A percentile compares a stretch with the other conserved stretches of the same genome.
phyloP scores from a whole-genome alignment of 2,797 vertebrate species.

The Eulemur albifrons region DNA sequence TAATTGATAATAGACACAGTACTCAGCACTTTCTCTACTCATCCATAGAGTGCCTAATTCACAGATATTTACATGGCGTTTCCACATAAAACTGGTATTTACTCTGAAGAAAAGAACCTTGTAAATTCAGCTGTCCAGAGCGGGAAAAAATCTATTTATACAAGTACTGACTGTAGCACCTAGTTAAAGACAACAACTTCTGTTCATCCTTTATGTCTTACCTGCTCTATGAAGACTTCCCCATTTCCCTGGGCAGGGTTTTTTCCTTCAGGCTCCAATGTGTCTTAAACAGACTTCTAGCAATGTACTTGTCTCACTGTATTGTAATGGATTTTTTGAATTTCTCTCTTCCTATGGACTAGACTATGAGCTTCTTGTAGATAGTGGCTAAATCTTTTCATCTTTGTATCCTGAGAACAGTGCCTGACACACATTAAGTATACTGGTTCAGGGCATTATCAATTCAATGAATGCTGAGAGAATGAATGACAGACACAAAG shows the following conservation, averaged over 20 bases:
- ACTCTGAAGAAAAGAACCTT: slow-evolving; percentile 17
- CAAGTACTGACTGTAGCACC: neutral
- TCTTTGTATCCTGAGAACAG: neutral
- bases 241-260: neutral
- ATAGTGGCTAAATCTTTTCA: slow-evolving; percentile 14
- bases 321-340: slow-evolving; percentile 22
- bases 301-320: neutral
- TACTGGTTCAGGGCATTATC: neutral
- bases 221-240: slow-evolving; percentile 17
- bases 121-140: neutral
- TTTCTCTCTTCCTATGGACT: neutral
- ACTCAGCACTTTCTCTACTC: neutral
- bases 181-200: neutral
- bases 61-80: neutral
- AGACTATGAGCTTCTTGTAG: neutral
- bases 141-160: neutral
- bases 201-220: slow-evolving; percentile 17
- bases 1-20: neutral
- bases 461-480: neutral
- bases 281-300: neutral
- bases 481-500: slow-evolving; percentile 27
- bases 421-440: neutral
- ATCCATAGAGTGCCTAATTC: neutral
- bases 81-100: slow-evolving; percentile 18
- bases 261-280: neutral